phyloP scores from a whole-genome alignment of 2,797 vertebrate species.

The Pampus argenteus region DNA sequence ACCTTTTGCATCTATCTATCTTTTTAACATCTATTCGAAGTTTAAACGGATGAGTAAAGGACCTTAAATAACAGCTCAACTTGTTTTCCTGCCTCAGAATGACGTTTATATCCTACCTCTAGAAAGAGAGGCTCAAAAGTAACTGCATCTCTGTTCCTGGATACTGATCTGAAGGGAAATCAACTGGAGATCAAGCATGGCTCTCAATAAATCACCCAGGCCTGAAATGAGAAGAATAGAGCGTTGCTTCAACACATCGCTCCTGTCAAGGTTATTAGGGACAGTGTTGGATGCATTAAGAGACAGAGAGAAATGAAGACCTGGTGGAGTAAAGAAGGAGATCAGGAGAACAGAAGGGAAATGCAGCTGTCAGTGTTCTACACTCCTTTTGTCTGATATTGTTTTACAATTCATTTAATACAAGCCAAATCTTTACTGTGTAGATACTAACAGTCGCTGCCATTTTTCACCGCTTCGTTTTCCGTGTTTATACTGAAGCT shows the following conservation, averaged over 20 bases:
- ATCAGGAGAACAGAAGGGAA: background rate
- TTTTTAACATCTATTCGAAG: background rate
- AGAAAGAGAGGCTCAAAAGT: conserved; percentile 4
- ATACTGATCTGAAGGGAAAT: conserved; percentile 35
- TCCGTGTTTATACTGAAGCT: background rate
- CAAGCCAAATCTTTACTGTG: background rate
- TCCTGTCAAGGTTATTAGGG: conserved; percentile 15
- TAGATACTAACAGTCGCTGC: background rate
- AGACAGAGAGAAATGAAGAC: conserved; percentile 1
- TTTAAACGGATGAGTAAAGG: background rate
- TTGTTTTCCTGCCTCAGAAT: background rate
- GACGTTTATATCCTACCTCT: background rate
- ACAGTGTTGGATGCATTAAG: background rate
- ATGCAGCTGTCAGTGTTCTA: background rate
- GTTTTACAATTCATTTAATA: background rate
- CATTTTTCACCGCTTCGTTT: too few species aligned
- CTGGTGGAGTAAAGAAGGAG: background rate
- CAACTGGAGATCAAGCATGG: conserved; percentile 29
- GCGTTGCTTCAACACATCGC: conserved; percentile 24
- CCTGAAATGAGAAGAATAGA: conserved; percentile 66
- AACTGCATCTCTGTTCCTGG: conserved; percentile 2
- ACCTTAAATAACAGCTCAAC: background rate
- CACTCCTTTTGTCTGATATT: background rate
- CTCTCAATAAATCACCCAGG: conserved; percentile 61
- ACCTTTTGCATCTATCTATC: conserved; percentile 33